Conservation (phyloP, 2,888 invertebrate species). For the Prosapia bicincta region DNA sequence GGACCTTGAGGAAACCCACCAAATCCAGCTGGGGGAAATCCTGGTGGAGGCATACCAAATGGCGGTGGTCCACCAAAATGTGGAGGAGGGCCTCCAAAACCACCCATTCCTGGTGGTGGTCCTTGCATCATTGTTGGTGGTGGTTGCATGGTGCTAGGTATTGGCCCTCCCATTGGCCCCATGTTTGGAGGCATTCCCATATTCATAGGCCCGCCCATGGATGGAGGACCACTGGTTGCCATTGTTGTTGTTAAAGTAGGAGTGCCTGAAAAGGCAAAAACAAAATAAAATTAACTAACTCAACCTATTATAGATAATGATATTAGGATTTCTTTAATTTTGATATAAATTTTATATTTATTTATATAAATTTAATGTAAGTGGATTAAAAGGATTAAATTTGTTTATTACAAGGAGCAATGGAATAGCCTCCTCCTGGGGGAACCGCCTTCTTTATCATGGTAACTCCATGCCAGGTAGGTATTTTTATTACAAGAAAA, state of each 20-base stretch:
- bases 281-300: no score
- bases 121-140: constrained; percentile 44
- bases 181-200: constrained; percentile 29
- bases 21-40: constrained; percentile 48
- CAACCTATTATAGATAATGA: no score
- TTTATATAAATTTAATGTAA: no score
- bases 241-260: not conserved
- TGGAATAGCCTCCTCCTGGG: no score
- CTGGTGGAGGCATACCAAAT: constrained; percentile 68
- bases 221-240: not conserved
- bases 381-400: no score
- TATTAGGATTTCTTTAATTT: no score
- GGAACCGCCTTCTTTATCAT: no score
- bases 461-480: no score
- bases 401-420: no score
- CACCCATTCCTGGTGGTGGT: constrained; percentile 41
- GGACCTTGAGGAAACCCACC: constrained; percentile 43
- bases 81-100: constrained; percentile 41
- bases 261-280: not conserved
- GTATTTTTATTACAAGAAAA: no score
- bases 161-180: constrained; percentile 7
- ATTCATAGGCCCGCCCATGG: constrained; percentile 21
- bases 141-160: constrained; percentile 40
- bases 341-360: no score
- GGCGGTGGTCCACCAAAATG: constrained; percentile 54